phyloP scores from a whole-genome alignment of 2,888 invertebrate species.

The Drosophila multiciliata region DNA sequence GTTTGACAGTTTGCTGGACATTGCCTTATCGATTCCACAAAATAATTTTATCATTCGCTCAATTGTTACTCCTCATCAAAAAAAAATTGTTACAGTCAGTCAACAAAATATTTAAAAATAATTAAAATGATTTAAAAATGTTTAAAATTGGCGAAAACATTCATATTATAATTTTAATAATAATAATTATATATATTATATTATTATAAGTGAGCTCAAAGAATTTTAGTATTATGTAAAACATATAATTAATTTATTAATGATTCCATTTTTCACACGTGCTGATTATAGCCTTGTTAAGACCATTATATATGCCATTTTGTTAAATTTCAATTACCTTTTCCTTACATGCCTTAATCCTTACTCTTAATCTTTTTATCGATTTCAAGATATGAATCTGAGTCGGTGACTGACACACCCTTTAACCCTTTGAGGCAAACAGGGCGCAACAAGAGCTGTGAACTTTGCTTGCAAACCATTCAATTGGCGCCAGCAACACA shows the following conservation, averaged over 20 bases:
- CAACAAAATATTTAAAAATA: too few relatives aligned
- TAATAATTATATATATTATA: too few relatives aligned
- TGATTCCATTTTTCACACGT: not conserved
- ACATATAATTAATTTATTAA: not conserved
- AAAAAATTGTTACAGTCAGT: too few relatives aligned
- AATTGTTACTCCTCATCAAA: too few relatives aligned
- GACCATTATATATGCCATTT: not conserved
- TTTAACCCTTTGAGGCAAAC: not conserved
- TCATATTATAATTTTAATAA: too few relatives aligned
- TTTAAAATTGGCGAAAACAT: too few relatives aligned
- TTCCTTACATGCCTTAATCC: not conserved
- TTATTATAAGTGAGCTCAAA: not conserved
- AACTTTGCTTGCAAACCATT: constrained; percentile 14
- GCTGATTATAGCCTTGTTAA: not conserved
- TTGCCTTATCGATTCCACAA: not conserved
- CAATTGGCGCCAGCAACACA: not conserved
- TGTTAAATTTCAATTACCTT: not conserved
- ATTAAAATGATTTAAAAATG: too few relatives aligned
- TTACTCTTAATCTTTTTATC: not conserved
- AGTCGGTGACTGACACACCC: constrained; percentile 16
- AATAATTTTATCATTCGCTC: not conserved
- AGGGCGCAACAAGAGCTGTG: constrained; percentile 2
- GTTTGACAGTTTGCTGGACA: not conserved
- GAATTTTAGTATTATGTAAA: not conserved
- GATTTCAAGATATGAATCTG: constrained; percentile 17